Evolutionary conservation across 2,888 invertebrate species (phyloP), one percentile per base, ranked within the genome.

Genomic region (Fragum whitleyi): DNA sequence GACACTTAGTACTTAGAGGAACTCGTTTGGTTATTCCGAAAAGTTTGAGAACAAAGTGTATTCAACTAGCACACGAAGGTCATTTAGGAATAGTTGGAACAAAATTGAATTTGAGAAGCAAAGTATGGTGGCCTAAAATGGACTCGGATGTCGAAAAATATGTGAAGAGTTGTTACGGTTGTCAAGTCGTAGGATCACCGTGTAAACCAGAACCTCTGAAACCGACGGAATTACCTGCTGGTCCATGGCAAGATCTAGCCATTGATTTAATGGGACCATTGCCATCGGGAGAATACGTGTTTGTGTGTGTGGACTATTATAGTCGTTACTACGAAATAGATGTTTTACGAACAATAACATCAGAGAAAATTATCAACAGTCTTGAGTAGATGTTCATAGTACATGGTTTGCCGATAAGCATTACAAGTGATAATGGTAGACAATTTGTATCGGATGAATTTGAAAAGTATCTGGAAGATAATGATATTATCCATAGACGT

Each of bases 51-150:
- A 23, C 32, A 7, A 21, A 32, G 29, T n/a, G 65, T 2, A 19
- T 74, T 53, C 2, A 65, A 21, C 23, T 65, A n/a, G 74, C 32
- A 29, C 65, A 74, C 26, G 74, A 74, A 51, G 74, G 74, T 7
- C 74, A 74, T 36, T 32, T 53, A 16, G 67, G 74, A 1, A 55
- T 67, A 3, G 74, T 65, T 23, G 32, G 9, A n/a, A 67, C 32
- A 32, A 67, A 74, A 53, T 68, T 59, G 32, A 53, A 75, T 23
- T 23, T 86, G n/a, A 28, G 86, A 29, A 28, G 76, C 0, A 86
- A 87, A 70, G 85, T 87, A 69, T 89, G 86, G 85, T 88, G 87
- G 88, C 88, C 89, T 7, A 78, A 81, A 14, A 88, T 89, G 23
- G 88, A 86, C 73, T 74, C 62, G 32, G 72, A 77, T 6, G 75